Percentiles rank a stretch among this genome's conserved stretches.
phyloP scores from a whole-genome alignment of 2,797 vertebrate genomes.

The Pteronotus mesoamericanus region DNA sequence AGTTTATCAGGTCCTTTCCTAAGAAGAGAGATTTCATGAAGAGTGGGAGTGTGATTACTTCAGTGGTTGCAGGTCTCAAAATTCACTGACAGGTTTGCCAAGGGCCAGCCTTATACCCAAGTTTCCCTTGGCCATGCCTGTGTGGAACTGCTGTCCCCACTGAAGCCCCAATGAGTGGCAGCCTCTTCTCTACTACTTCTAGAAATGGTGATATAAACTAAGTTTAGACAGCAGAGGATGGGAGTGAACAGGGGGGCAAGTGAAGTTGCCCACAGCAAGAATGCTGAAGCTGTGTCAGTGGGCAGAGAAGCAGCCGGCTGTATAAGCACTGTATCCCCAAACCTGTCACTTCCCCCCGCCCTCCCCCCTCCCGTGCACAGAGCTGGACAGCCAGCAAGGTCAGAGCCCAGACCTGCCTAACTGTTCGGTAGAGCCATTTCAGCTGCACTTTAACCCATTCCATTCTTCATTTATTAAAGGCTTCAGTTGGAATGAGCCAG shows the following conservation, averaged over 20 bases:
- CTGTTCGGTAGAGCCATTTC: constrained; percentile 25
- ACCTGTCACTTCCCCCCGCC: not conserved
- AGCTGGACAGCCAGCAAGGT: not conserved
- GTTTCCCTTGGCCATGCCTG: not conserved
- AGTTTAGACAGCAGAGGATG: not conserved
- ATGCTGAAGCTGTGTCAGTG: not conserved
- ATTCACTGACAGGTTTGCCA: not conserved
- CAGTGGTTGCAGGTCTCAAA: not conserved
- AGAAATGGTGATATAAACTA: not conserved
- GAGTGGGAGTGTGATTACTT: not conserved
- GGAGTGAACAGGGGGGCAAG: not conserved
- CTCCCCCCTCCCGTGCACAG: too few species aligned
- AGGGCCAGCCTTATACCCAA: not conserved
- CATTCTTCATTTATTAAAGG: constrained; percentile 77
- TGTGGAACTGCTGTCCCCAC: not conserved
- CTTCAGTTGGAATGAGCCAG: constrained; percentile 74
- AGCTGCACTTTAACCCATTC: constrained; percentile 59
- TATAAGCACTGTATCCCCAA: not conserved
- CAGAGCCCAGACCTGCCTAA: constrained; percentile 33
- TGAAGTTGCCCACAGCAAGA: not conserved
- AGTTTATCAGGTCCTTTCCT: not conserved
- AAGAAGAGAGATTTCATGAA: not conserved
- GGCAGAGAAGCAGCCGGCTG: not conserved
- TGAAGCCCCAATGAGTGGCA: not conserved
- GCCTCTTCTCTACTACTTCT: not conserved